Base-by-base conservation (phyloP, 2,888 invertebrate species). In the Bimastos eiseni region DNA sequence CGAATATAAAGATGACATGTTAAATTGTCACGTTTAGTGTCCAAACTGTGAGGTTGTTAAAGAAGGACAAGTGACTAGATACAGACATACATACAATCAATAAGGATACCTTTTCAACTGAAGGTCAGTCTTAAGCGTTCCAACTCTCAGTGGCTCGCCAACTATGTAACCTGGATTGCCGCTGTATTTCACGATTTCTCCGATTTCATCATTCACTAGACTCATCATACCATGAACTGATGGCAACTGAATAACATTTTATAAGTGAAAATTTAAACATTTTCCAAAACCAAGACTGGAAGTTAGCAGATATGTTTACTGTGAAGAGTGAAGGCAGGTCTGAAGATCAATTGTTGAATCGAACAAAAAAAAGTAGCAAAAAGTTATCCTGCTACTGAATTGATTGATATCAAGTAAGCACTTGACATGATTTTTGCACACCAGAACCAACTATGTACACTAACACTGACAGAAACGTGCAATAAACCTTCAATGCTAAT, bases 171-270 rank as follows among this genome's bases (percentile, higher is more conserved):
- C 70, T 70, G 70, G 70, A 70, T 70, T 70, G 70, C 70, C 70
- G 17, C 70, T 70, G 70, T 70, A 70, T 70, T 70, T 70, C n/a
- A n/a, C 4, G 70, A n/a, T 13, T 70, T 70, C 70, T 70, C n/a
- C 30, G 8, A 70, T n/a, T n/a, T 11, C n/a, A 70, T 70, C 30
- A n/a, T 5, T 70, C 17, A n/a, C 30, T 11, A 70, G 70, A 0
- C 70, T n/a, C n/a, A n/a, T n/a, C 4, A 70, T 70, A 11, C 1
- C 30, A 70, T 30, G n/a, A 70, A 8, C 70, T 70, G 30, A n/a
- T 70, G 70, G n/a, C 30, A 70, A 70, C 70, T 70, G n/a, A n/a
- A 70, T 70, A 70, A n/a, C 70, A 70, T n/a, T n/a, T n/a, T n/a
- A n/a, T 70, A 70, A 15, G 0, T n/a, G 30, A n/a, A 13, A 70